Evolutionary conservation across 2,888 invertebrate species (phyloP).

Genomic region (Drosophila silvestris): DNA sequence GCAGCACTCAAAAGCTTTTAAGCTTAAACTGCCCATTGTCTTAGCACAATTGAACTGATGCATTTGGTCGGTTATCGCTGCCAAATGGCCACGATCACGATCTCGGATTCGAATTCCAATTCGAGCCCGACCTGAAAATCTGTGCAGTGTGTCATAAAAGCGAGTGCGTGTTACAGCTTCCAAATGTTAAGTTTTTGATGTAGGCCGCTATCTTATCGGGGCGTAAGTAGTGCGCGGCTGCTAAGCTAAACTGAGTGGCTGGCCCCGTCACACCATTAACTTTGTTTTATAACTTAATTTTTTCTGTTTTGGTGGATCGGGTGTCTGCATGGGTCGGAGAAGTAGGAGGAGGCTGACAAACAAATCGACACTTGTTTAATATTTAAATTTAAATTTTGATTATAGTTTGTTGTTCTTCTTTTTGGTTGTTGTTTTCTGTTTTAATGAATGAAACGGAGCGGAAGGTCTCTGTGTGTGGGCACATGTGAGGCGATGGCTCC

Average conservation of each 20-base stretch:
- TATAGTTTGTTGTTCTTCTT: conserved; percentile 42
- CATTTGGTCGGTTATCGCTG: conserved; percentile 1
- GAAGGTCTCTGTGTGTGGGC: conserved; percentile 63
- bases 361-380: conserved; percentile 76
- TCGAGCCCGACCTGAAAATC: background rate
- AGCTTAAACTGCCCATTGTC: background rate
- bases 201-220: conserved; percentile 71
- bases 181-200: conserved; percentile 43
- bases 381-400: conserved; percentile 66
- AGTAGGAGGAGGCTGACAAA: conserved; percentile 7
- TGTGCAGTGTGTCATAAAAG: conserved; percentile 33
- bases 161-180: conserved; percentile 55
- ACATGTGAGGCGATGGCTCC: conserved; percentile 31
- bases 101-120: background rate
- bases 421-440: conserved; percentile 13
- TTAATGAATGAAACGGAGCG: conserved; percentile 71
- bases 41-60: background rate
- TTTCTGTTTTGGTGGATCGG: conserved; percentile 4
- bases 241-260: conserved; percentile 34
- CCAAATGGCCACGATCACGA: conserved; percentile 28
- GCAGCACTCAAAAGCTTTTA: background rate
- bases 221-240: conserved; percentile 49
- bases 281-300: conserved; percentile 78
- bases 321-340: background rate
- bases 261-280: conserved; percentile 62